Evolutionary conservation across 2,888 invertebrate species (phyloP).

Genomic region (Corbicula japonica): DNA sequence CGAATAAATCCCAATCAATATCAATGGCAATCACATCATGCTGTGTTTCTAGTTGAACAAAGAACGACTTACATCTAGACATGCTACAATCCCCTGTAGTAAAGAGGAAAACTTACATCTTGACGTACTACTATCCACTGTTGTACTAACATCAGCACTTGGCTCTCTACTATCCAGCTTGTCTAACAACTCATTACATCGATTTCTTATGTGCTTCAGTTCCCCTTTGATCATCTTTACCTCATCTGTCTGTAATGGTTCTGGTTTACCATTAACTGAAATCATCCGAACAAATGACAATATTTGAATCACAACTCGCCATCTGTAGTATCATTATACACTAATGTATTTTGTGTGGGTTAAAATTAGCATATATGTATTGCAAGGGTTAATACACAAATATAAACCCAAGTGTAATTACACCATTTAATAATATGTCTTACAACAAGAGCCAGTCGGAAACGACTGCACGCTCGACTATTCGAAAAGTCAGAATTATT

Average conservation of each 20-base stretch:
- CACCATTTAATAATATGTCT: not conserved
- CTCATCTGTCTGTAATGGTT: slow-evolving; percentile 86
- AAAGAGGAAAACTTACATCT: slow-evolving; percentile 60
- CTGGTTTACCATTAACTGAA: slow-evolving; percentile 86
- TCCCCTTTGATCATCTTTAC: slow-evolving; percentile 88
- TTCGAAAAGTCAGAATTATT: too few relatives aligned
- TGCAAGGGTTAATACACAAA: too few relatives aligned
- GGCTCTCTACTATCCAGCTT: slow-evolving; percentile 86
- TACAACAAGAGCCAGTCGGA: too few relatives aligned
- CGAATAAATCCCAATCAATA: too few relatives aligned
- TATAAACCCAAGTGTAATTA: not conserved
- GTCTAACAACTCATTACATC: slow-evolving; percentile 89
- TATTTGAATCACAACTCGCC: not conserved
- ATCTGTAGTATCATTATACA: too few relatives aligned
- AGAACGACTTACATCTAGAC: too few relatives aligned
- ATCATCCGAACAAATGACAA: slow-evolving; percentile 8
- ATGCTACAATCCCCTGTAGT: too few relatives aligned
- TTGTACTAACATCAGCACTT: slow-evolving; percentile 72
- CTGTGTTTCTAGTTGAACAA: too few relatives aligned
- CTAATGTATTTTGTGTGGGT: not conserved
- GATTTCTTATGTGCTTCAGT: slow-evolving; percentile 88
- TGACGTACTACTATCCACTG: slow-evolving; percentile 45
- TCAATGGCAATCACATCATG: too few relatives aligned
- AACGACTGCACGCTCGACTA: too few relatives aligned
- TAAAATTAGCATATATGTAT: too few relatives aligned